A percentile compares a stretch with the other conserved stretches of the same genome.
These are phyloP conservation scores for Psittacula cyanocephala DNA, from an alignment of 2,113 vertebrate genomes.

Conservation along the genomic window DNA sequence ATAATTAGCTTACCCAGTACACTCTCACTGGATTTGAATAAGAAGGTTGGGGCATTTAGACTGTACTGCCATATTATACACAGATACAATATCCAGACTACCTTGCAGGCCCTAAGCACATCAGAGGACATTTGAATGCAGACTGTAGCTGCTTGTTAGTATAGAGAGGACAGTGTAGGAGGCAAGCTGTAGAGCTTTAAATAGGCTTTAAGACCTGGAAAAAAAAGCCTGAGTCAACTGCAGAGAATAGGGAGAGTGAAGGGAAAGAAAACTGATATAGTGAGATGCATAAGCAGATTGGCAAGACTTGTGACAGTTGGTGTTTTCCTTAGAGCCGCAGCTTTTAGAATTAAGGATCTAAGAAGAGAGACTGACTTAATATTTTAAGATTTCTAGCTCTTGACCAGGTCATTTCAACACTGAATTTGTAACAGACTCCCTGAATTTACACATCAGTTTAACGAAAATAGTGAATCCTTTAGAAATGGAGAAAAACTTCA, in stretches of 20 bases:
- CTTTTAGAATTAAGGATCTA: not conserved
- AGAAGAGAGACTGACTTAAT: not conserved
- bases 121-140: not conserved
- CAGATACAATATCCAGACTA: not conserved
- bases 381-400: not conserved
- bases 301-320: constrained; percentile 40
- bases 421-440: not conserved
- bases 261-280: constrained; percentile 30
- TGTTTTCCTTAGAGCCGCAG: constrained; percentile 26
- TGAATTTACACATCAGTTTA: not conserved
- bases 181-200: constrained; percentile 46
- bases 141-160: constrained; percentile 24
- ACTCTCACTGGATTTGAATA: not conserved
- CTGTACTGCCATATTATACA: not conserved
- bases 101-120: not conserved
- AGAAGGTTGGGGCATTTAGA: not conserved
- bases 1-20: not conserved
- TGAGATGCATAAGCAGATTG: constrained; percentile 36
- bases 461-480: not conserved
- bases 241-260: constrained; percentile 39
- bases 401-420: not conserved
- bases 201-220: constrained; percentile 57
- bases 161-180: constrained; percentile 53
- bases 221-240: constrained; percentile 64
- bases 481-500: not conserved